Conservation (phyloP, 1,140 invertebrate genomes). For the Batillaria attramentaria region DNA sequence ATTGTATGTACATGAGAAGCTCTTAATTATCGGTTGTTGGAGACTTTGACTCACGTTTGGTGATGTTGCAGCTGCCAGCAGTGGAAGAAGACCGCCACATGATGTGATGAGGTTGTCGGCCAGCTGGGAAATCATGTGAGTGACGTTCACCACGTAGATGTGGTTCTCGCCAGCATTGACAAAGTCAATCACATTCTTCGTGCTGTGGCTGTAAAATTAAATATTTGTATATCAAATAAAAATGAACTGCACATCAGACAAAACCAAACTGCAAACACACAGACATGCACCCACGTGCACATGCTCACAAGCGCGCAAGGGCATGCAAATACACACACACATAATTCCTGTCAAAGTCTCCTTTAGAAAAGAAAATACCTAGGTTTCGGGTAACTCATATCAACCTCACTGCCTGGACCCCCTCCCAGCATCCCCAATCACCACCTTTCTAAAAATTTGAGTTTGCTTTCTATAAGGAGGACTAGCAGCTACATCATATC, state of each 20-base stretch:
- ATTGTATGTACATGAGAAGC: not conserved
- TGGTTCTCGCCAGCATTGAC: constrained; percentile 94
- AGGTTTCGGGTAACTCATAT: too few species aligned
- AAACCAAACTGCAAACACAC: not conserved
- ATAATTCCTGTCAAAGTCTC: too few species aligned
- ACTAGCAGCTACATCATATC: too few species aligned
- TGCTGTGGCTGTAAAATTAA: constrained; percentile 85
- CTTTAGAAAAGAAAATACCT: too few species aligned
- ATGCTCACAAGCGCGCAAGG: too few species aligned
- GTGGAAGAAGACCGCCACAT: constrained; percentile 95
- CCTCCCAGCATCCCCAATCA: too few species aligned
- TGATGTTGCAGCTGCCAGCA: constrained; percentile 97
- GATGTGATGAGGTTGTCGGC: constrained; percentile 99
- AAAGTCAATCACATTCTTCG: constrained; percentile 97
- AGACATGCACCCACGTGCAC: too few species aligned
- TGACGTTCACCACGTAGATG: constrained; percentile 99
- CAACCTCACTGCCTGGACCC: too few species aligned
- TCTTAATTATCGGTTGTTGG: not conserved
- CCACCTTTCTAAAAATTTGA: too few species aligned
- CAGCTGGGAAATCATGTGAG: constrained; percentile 98
- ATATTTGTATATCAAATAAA: not conserved
- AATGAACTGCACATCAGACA: not conserved
- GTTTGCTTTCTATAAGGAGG: too few species aligned
- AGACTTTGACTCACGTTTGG: constrained; percentile 91
- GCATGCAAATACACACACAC: too few species aligned